A percentile compares a stretch with the other conserved stretches of the same genome.
phyloP scores from a whole-genome alignment of 2,888 invertebrate species.

The Limnephilus lunatus region DNA sequence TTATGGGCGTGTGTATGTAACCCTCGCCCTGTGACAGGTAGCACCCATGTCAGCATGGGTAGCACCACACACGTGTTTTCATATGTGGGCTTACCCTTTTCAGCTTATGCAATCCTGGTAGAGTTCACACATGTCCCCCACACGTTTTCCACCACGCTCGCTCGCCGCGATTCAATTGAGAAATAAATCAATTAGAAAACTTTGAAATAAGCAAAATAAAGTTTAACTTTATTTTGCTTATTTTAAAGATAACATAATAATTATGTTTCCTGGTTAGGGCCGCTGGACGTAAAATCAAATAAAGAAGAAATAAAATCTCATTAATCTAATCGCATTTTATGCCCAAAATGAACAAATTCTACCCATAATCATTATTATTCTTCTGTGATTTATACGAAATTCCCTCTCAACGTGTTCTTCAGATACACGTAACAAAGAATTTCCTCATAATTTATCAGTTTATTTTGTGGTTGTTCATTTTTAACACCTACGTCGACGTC shows the following conservation, averaged over 20 bases:
- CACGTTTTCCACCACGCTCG: background rate
- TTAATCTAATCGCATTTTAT: no score
- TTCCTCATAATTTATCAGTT: no score
- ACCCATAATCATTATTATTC: background rate
- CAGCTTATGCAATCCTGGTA: conserved; percentile 61
- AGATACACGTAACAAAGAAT: background rate
- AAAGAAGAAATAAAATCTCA: no score
- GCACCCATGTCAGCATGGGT: background rate
- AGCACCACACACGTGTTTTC: background rate
- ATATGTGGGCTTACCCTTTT: conserved; percentile 35
- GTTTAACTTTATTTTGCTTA: no score
- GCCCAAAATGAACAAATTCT: background rate
- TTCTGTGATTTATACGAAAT: background rate
- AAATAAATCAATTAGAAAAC: no score
- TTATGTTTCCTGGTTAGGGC: no score
- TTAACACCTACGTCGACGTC: background rate
- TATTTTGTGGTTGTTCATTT: no score
- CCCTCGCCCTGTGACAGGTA: background rate
- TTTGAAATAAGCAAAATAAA: no score
- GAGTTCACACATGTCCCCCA: conserved; percentile 65
- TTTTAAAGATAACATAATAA: no score
- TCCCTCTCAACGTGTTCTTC: background rate
- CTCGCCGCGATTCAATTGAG: background rate
- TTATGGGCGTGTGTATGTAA: background rate
- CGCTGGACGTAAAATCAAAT: no score